Conservation (phyloP, 2,797 vertebrate genomes). For the Clarias laeviceps region DNA sequence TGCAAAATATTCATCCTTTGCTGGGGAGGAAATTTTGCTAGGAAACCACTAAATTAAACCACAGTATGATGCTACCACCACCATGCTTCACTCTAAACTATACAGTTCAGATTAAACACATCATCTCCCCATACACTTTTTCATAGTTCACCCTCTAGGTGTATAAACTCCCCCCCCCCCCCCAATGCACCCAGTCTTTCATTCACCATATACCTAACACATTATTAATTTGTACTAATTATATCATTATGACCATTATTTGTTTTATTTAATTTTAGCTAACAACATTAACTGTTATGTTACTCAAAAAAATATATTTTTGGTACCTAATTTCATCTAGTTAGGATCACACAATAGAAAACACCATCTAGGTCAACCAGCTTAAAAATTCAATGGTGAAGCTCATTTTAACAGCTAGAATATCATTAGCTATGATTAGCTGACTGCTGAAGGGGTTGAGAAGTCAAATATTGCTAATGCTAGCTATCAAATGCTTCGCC, state of each 20-base stretch:
- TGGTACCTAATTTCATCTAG: neutral
- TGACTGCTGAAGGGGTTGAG: neutral
- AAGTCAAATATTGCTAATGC: conserved; percentile 2
- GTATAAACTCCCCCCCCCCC: neutral
- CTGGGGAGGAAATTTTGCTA: neutral
- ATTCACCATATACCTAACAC: neutral
- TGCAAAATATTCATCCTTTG: neutral
- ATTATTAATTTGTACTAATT: neutral
- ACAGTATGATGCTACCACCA: neutral
- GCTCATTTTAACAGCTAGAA: too few species aligned
- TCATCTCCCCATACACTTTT: neutral
- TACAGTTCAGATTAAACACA: too few species aligned
- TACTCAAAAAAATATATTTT: too few species aligned
- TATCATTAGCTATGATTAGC: neutral
- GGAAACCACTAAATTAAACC: neutral
- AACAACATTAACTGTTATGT: too few species aligned
- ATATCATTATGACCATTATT: neutral
- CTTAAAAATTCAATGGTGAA: too few species aligned
- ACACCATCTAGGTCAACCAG: neutral
- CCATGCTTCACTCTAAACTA: neutral
- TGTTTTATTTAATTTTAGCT: neutral
- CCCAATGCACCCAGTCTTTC: neutral
- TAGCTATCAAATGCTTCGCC: neutral
- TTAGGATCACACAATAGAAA: neutral
- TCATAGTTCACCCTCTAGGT: neutral